Conservation (phyloP, 2,888 invertebrate genomes). For the Drosophila nr. perissopoda region DNA sequence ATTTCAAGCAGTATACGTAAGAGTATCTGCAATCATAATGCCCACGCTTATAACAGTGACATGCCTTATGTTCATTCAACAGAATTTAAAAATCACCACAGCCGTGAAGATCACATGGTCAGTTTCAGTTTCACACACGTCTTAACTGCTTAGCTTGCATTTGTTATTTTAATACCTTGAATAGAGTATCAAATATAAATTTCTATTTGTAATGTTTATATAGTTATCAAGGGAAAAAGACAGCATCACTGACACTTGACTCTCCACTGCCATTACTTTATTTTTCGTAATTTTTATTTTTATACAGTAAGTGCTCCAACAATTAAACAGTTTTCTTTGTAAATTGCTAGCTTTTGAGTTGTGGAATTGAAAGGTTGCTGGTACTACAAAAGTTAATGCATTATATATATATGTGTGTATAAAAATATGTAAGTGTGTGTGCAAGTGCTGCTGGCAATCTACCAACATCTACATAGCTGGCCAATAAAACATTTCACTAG, state of each 20-base stretch:
- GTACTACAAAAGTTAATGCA: slow-evolving; percentile 15
- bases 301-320: slow-evolving; percentile 7
- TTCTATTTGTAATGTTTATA: background rate
- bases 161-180: background rate
- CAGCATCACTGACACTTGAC: background rate
- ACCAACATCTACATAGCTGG: slow-evolving; percentile 10
- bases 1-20: slow-evolving; percentile 12
- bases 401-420: slow-evolving; percentile 17
- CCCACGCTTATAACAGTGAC: background rate
- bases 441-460: slow-evolving; percentile 12
- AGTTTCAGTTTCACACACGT: background rate
- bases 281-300: slow-evolving; percentile 5
- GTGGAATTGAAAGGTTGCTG: slow-evolving; percentile 35
- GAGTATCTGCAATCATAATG: slow-evolving; percentile 9
- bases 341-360: slow-evolving; percentile 28
- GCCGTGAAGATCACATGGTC: background rate
- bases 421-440: background rate
- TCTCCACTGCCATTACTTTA: background rate
- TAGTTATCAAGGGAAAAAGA: background rate
- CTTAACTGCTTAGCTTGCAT: background rate
- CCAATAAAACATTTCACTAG: slow-evolving; percentile 22
- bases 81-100: background rate
- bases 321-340: slow-evolving; percentile 30
- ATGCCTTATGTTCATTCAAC: slow-evolving; percentile 3
- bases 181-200: background rate